A percentile compares a stretch with the other conserved stretches of the same genome.
phyloP scores from a whole-genome alignment of 2,888 invertebrate genomes.

The Tetropium fuscum region DNA sequence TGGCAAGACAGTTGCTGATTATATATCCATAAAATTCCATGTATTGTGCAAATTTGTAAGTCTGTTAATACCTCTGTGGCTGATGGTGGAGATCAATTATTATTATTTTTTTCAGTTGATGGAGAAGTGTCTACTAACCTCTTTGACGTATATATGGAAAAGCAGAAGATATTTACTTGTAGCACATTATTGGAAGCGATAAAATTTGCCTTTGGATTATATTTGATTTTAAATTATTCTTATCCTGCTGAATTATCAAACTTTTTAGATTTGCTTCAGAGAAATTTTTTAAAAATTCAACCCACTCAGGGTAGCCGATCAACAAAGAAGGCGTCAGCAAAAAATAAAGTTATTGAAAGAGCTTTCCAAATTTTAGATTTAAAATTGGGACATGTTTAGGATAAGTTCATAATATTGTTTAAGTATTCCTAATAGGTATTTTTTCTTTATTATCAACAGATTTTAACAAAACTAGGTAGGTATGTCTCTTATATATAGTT shows the following conservation, averaged over 20 bases:
- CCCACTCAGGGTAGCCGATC: too few species aligned
- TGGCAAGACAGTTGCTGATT: not conserved
- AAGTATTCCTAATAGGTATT: not conserved
- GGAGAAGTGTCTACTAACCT: too few species aligned
- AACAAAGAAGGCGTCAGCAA: too few species aligned
- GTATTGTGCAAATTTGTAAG: not conserved
- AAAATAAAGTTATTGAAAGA: constrained; percentile 1
- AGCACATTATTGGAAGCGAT: not conserved
- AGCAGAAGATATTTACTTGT: not conserved
- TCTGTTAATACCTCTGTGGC: not conserved
- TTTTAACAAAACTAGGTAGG: not conserved
- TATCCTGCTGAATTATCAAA: too few species aligned
- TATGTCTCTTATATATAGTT: too few species aligned
- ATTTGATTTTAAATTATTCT: too few species aligned
- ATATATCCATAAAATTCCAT: constrained; percentile 1
- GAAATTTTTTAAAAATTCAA: not conserved
- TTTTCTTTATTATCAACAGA: not conserved
- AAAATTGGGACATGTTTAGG: too few species aligned
- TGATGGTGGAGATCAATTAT: too few species aligned
- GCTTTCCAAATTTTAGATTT: too few species aligned
- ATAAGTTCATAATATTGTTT: too few species aligned
- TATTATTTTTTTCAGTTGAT: too few species aligned
- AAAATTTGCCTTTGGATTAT: constrained; percentile 1
- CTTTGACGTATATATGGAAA: too few species aligned
- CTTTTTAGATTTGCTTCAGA: not conserved